phyloP scores from a whole-genome alignment of 1,140 invertebrate genomes.

The Tachypleus tridentatus region DNA sequence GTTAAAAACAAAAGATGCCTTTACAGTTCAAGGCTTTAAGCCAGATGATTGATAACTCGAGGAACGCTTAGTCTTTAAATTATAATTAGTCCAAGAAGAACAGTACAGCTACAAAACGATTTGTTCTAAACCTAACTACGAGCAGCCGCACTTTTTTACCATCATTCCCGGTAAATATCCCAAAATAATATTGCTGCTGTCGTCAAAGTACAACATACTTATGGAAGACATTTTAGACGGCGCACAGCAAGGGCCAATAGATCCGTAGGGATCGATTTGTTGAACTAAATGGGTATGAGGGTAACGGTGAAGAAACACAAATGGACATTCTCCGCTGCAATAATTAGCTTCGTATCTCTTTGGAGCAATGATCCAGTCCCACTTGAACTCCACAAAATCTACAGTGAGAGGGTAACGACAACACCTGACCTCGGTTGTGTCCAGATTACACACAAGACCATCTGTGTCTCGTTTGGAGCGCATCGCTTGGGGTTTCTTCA shows the following conservation, averaged over 20 bases:
- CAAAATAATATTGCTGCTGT: constrained; percentile 67
- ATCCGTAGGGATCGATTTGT: constrained; percentile 52
- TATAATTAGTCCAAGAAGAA: no score
- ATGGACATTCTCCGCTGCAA: constrained; percentile 89
- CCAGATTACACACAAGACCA: constrained; percentile 62
- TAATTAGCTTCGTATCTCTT: constrained; percentile 92
- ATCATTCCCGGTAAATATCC: constrained; percentile 84
- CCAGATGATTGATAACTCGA: no score
- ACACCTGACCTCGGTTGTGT: constrained; percentile 62
- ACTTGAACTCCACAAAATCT: constrained; percentile 91
- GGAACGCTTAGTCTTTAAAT: no score
- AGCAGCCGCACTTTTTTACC: constrained; percentile 81
- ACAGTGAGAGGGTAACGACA: constrained; percentile 85
- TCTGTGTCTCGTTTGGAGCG: constrained; percentile 56
- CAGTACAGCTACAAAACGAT: no score
- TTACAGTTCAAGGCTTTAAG: no score
- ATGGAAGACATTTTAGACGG: constrained; percentile 78
- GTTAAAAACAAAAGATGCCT: no score
- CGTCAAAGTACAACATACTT: constrained; percentile 85
- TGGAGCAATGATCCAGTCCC: constrained; percentile 97
- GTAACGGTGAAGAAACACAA: constrained; percentile 72
- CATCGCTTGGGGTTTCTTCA: constrained; percentile 47
- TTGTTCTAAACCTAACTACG: constrained; percentile 40
- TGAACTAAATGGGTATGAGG: constrained; percentile 88
- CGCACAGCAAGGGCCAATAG: constrained; percentile 74